Base-by-base conservation (phyloP, 2,888 invertebrate species). In the Caenorhabditis uteleia region DNA sequence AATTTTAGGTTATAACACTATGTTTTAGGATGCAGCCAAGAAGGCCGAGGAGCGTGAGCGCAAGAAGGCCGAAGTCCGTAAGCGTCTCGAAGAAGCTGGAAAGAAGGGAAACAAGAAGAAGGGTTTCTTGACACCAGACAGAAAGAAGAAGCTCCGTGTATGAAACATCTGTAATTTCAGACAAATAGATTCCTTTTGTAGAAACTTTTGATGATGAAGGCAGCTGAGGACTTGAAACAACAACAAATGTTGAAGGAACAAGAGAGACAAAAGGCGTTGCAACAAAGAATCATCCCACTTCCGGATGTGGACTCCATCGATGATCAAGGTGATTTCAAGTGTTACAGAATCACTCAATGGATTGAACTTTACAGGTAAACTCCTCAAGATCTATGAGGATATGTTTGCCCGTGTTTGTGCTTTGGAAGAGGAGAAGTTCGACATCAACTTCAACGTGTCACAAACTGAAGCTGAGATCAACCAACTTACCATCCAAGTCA, bases 121-220 rank as follows among this genome's bases (percentile, higher is more conserved):
- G 88, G 95, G 95, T 89, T 95, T 97, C 90, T 49, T 94, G 93
- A 94, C 95, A 84, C 94, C 95, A 73, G 95, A 95, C 88, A 93
- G 95, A 88, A 95, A 95, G 91, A 95, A 95, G 91, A 94, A 95
- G 87, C 92, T 97, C 85, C 91, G 95, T 90, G 94, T 95, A 85
- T 88, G 91, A 43, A 27, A 29, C 23, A 8, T 16, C n/a, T 27
- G 7, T 10, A 42, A 26, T 25, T 26, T 21, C 25, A 38, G 29
- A 3, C 20, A 36, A 34, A 25, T 26, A n/a, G n/a, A 10, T 43
- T 61, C 42, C 48, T 29, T 8, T 57, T 73, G 18, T 85, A 95
- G 94, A 90, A 94, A 89, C 88, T 97, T 89, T 89, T 97, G 88
- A 94, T 97, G 90, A 94, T 95, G 88, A 97, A 95, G 89, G 97